Evolutionary conservation across 2,888 invertebrate genomes (phyloP).

Genomic region (Ectemnius continuus): DNA sequence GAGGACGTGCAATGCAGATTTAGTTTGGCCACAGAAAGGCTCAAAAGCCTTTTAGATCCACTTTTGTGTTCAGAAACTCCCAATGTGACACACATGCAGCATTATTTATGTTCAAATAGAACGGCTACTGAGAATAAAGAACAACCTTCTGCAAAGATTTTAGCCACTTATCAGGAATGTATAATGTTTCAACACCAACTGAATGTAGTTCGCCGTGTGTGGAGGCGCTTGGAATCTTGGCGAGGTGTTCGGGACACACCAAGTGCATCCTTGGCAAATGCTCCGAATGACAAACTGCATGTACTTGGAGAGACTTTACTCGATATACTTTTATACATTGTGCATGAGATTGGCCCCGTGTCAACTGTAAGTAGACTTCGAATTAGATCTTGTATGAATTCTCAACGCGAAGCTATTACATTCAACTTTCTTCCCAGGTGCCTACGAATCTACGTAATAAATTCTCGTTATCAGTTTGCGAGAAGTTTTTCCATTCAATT

Average conservation of each 20-base stretch:
- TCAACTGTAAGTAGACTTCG: constrained; percentile 69
- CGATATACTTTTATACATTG: constrained; percentile 87
- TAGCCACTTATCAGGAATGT: constrained; percentile 86
- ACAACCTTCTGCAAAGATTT: constrained; percentile 81
- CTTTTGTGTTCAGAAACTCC: constrained; percentile 89
- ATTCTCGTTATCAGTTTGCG: constrained; percentile 79
- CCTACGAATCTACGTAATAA: constrained; percentile 74
- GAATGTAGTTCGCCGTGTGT: constrained; percentile 88
- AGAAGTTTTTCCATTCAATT: constrained; percentile 85
- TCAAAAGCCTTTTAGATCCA: constrained; percentile 88
- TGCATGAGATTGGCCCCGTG: constrained; percentile 81
- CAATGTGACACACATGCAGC: constrained; percentile 90
- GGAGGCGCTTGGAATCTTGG: constrained; percentile 85
- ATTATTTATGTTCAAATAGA: constrained; percentile 83
- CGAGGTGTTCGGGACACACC: constrained; percentile 73
- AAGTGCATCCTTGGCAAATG: constrained; percentile 80
- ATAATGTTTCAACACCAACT: constrained; percentile 93
- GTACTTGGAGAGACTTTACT: constrained; percentile 90
- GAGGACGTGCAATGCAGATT: constrained; percentile 88
- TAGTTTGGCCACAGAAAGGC: constrained; percentile 90
- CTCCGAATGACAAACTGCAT: constrained; percentile 90
- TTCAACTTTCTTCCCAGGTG: constrained; percentile 64
- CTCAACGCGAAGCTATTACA: neutral
- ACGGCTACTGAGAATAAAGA: constrained; percentile 80
- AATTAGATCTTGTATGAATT: neutral